These are phyloP conservation scores for Tenthredo mesomela DNA, from an alignment of 2,888 invertebrate genomes.

Conservation along the genomic window DNA sequence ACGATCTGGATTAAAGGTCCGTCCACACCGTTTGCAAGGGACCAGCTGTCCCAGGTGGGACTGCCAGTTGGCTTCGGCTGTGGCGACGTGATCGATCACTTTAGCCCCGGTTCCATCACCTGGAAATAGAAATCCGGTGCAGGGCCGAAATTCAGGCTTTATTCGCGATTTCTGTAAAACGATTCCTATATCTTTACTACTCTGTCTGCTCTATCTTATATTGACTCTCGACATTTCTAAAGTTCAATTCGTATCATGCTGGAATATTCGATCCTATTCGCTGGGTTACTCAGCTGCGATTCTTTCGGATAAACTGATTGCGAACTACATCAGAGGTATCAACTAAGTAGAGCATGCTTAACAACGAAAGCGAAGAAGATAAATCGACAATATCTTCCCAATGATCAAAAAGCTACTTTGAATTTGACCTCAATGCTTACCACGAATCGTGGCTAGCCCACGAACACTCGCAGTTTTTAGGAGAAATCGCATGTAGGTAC, in stretches of 20 bases:
- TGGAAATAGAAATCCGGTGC: slow-evolving; percentile 55
- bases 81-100: slow-evolving; percentile 68
- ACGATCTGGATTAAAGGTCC: slow-evolving; percentile 84
- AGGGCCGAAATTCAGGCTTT: slow-evolving; percentile 1
- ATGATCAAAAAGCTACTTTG: slow-evolving; percentile 1
- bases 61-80: slow-evolving; percentile 79
- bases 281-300: background rate
- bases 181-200: background rate
- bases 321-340: slow-evolving; percentile 1
- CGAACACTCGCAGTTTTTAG: background rate
- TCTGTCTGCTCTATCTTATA: background rate
- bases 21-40: slow-evolving; percentile 81
- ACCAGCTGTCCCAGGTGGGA: slow-evolving; percentile 79
- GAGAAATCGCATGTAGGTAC: background rate
- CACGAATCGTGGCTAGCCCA: background rate
- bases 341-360: background rate
- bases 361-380: background rate
- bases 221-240: background rate
- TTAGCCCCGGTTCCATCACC: slow-evolving; percentile 63
- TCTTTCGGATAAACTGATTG: background rate
- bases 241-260: slow-evolving; percentile 3
- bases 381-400: background rate
- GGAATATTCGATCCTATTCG: background rate
- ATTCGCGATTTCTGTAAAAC: background rate
- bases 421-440: background rate